Evolutionary conservation across 2,888 invertebrate species (phyloP).

Genomic region (Glyphotaelius pellucidus): DNA sequence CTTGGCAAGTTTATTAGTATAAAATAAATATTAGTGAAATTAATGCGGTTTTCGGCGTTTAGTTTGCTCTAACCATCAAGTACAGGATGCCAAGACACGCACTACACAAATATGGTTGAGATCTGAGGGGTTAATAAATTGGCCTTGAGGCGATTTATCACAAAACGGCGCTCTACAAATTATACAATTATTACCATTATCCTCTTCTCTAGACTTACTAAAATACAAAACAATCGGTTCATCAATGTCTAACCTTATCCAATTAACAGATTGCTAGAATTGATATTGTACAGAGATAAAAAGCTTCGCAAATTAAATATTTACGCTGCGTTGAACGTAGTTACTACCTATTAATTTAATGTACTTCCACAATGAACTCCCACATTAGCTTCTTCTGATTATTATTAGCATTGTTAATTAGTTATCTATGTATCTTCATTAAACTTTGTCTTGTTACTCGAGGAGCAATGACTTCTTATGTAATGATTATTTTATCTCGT

Average conservation of each 20-base stretch:
- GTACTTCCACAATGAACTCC: neutral
- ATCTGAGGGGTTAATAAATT: too few relatives aligned
- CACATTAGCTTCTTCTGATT: constrained; percentile 12
- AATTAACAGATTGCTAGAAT: neutral
- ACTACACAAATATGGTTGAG: too few relatives aligned
- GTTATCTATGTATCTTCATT: constrained; percentile 41
- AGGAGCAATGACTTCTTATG: constrained; percentile 33
- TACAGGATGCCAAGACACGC: too few relatives aligned
- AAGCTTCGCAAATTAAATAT: neutral
- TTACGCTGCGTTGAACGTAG: constrained; percentile 2
- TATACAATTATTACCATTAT: neutral
- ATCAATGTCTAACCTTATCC: neutral
- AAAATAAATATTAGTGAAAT: too few relatives aligned
- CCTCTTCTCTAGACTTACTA: neutral
- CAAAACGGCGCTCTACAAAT: too few relatives aligned
- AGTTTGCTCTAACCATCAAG: too few relatives aligned
- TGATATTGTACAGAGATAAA: neutral
- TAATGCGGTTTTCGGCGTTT: too few relatives aligned
- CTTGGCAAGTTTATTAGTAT: too few relatives aligned
- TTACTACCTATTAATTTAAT: neutral
- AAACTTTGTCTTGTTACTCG: constrained; percentile 28
- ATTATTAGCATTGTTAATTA: constrained; percentile 31
- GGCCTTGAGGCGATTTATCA: too few relatives aligned
- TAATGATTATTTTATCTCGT: constrained; percentile 24
- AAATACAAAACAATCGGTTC: neutral